These are phyloP conservation scores for Polydesmus complanatus DNA, from an alignment of 2,888 invertebrate species.

Conservation along the genomic window DNA sequence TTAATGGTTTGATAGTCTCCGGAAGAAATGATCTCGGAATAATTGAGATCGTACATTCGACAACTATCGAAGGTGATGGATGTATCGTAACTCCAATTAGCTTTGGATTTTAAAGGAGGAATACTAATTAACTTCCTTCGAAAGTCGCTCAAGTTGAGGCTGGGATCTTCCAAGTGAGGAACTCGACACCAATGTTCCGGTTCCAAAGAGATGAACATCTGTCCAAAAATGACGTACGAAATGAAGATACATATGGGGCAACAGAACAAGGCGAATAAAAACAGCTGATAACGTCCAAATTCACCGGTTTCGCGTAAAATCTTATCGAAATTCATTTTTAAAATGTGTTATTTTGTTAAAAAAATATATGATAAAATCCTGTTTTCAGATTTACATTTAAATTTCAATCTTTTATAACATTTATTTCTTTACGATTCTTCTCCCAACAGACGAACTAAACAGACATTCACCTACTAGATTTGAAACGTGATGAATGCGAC, in stretches of 20 bases:
- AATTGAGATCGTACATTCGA: conserved; percentile 16
- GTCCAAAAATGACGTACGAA: conserved; percentile 14
- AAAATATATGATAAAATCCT: too few relatives aligned
- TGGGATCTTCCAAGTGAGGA: conserved; percentile 10
- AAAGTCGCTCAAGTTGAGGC: conserved; percentile 3
- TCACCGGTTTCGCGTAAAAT: conserved; percentile 16
- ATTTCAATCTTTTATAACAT: too few relatives aligned
- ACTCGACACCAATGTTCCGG: conserved; percentile 18
- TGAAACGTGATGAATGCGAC: too few relatives aligned
- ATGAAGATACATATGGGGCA: conserved; percentile 17
- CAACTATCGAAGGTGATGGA: conserved; percentile 8
- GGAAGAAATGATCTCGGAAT: background rate
- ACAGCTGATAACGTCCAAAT: conserved; percentile 18
- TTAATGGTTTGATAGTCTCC: background rate
- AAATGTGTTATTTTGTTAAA: too few relatives aligned
- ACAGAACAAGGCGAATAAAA: conserved; percentile 16
- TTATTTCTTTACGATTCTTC: too few relatives aligned
- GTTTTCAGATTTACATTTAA: too few relatives aligned
- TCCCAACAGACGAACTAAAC: too few relatives aligned
- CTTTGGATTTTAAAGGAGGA: conserved; percentile 2
- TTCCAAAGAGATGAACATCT: conserved; percentile 16
- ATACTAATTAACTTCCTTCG: conserved; percentile 5
- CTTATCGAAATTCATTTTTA: conserved; percentile 17
- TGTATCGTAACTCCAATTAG: background rate
- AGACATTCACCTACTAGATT: too few relatives aligned